These are phyloP conservation scores for Lithobates sylvaticus DNA, from an alignment of 2,797 vertebrate species.

Conservation along the genomic window DNA sequence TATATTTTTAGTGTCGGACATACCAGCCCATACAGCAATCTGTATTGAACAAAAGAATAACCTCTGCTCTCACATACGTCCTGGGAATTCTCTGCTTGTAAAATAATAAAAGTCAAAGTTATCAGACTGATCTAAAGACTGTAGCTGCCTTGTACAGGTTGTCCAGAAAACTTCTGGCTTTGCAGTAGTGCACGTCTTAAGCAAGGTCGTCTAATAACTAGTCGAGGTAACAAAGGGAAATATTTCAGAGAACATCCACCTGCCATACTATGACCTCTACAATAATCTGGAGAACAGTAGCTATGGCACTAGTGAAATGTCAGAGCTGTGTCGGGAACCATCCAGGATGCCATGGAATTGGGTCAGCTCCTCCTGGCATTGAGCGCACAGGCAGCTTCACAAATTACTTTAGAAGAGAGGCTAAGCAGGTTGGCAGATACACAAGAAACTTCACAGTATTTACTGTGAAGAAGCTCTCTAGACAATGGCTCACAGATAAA, in stretches of 20 bases:
- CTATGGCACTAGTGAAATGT: conserved; percentile 7
- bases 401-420: conserved; percentile 17
- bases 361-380: conserved; percentile 41
- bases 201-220: not conserved
- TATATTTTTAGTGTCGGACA: not conserved
- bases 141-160: not conserved
- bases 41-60: not conserved
- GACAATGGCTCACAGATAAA: conserved; percentile 8
- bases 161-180: not conserved
- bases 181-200: not conserved
- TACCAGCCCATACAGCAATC: not conserved
- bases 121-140: not conserved
- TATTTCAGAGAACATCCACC: not conserved
- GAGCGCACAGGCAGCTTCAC: conserved; percentile 10
- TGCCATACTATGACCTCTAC: not conserved
- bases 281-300: not conserved
- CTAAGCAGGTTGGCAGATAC: conserved; percentile 18
- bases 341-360: conserved; percentile 16
- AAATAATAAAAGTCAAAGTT: conserved; percentile 14
- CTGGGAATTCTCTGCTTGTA: not conserved
- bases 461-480: conserved; percentile 15
- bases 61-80: not conserved
- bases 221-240: not conserved
- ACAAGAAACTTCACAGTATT: conserved; percentile 28
- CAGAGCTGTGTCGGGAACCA: conserved; percentile 18